Base-by-base conservation (phyloP, 2,797 vertebrate species). In the Alosa sapidissima region DNA sequence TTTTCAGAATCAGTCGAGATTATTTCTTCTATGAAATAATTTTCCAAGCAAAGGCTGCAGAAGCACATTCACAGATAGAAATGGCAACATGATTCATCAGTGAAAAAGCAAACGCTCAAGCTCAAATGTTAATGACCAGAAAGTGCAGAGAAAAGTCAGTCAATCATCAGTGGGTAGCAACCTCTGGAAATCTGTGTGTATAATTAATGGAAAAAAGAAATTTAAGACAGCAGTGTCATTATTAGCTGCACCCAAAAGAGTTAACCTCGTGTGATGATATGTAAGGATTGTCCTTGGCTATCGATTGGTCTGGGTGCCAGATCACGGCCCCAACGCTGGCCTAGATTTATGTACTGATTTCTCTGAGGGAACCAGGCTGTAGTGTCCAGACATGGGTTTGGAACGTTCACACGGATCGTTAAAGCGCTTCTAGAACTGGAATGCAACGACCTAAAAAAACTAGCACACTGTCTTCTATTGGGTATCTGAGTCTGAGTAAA, bases 211-310 rank as follows among this genome's bases (percentile, higher is more conserved):
- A 36, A 78, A 45, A 81, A 87, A 75, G 65, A 65, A 82, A 14
- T 88, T 85, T 83, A 85, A 47, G 16, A 58, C 81, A 68, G 49
- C 72, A 72, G 49, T 82, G 86, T 49, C 81, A 21, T 84, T 85
- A 86, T 85, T 83, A 85, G 87, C 81, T 83, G 81, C 83, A 81
- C 85, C 78, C 51, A 21, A 87, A 81, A 87, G 72, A 85, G 87
- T 85, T 85, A 88, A 85, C 84, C 47, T 87, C 82, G 82, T 87
- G 81, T 88, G 88, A 87, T 88, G 85, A 88, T 88, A 88, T 88
- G 87, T 84, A 90, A 83, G 84, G 83, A 82, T 78, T 60, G 83
- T 87, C 52, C 83, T 82, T 81, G 83, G 68, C 87, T 88, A 91
- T 91, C 84, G 88, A 90, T 89, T 78, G 81, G 62, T 36, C 86